A percentile compares a stretch with the other conserved stretches of the same genome.
phyloP scores from a whole-genome alignment of 2,888 invertebrate species.

The Trichopria drosophilae region DNA sequence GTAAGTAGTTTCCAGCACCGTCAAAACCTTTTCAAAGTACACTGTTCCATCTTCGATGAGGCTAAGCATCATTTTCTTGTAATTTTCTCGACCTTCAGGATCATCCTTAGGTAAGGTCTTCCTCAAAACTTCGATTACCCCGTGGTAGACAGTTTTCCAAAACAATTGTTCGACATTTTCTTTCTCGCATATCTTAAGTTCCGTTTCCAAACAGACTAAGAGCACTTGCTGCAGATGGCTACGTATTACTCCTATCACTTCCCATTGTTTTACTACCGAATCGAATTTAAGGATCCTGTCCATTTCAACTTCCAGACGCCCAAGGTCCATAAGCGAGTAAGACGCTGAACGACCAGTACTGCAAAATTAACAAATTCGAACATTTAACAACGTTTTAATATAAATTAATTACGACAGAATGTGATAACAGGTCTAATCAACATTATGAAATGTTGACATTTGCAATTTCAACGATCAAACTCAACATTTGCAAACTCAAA shows the following conservation, averaged over 20 bases:
- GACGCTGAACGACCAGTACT: no score
- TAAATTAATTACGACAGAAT: no score
- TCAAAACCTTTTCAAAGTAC: slow-evolving; percentile 77
- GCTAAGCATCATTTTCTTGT: slow-evolving; percentile 67
- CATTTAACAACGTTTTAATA: no score
- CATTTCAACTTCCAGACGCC: slow-evolving; percentile 70
- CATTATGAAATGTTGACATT: no score
- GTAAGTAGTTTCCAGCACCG: slow-evolving; percentile 74
- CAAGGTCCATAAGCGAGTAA: slow-evolving; percentile 67
- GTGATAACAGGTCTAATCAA: no score
- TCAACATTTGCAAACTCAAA: no score
- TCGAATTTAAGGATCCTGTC: slow-evolving; percentile 67
- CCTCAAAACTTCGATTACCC: slow-evolving; percentile 80
- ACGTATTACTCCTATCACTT: slow-evolving; percentile 66
- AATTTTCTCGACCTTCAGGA: slow-evolving; percentile 66
- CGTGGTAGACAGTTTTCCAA: slow-evolving; percentile 90
- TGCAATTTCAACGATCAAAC: no score
- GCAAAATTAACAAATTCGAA: no score
- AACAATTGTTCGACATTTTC: slow-evolving; percentile 87
- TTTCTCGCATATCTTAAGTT: slow-evolving; percentile 83
- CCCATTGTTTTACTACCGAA: slow-evolving; percentile 69
- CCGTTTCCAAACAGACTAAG: slow-evolving; percentile 70
- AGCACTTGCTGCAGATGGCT: slow-evolving; percentile 71
- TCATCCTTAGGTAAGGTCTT: slow-evolving; percentile 67
- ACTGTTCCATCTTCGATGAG: slow-evolving; percentile 78